phyloP scores from a whole-genome alignment of 2,888 invertebrate species.

The Hesperia comma region DNA sequence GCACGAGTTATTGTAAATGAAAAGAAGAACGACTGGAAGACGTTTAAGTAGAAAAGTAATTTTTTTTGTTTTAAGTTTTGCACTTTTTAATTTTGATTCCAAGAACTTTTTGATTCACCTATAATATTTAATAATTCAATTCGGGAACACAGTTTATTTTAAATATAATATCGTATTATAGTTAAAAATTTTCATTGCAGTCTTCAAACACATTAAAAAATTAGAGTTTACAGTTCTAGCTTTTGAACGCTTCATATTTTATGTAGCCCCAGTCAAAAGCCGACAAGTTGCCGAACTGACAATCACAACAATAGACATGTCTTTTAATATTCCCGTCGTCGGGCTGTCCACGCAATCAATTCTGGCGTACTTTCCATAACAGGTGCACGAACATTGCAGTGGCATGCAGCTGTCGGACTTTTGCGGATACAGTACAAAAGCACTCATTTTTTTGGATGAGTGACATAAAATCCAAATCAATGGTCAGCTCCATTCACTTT shows the following conservation, averaged over 20 bases:
- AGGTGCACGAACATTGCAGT: slow-evolving; percentile 58
- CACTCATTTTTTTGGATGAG: slow-evolving; percentile 68
- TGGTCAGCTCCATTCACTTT: slow-evolving; percentile 79
- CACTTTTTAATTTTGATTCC: no score
- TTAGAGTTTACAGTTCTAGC: no score
- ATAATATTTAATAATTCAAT: no score
- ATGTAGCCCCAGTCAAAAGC: slow-evolving; percentile 4
- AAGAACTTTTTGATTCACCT: no score
- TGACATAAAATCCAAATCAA: slow-evolving; percentile 79
- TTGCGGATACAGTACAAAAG: slow-evolving; percentile 72
- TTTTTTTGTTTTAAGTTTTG: no score
- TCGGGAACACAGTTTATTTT: no score
- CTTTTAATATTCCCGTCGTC: slow-evolving; percentile 66
- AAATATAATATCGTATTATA: no score
- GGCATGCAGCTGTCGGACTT: slow-evolving; percentile 69
- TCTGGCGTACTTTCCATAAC: slow-evolving; percentile 60
- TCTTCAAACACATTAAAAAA: no score
- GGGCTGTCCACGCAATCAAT: slow-evolving; percentile 68
- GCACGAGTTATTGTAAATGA: no score
- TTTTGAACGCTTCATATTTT: not conserved
- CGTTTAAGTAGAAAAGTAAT: no score
- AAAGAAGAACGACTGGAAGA: no score
- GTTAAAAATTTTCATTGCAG: no score
- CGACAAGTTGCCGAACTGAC: slow-evolving; percentile 49
- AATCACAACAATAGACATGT: slow-evolving; percentile 60